Evolutionary conservation across 2,113 vertebrate genomes (phyloP), one percentile per base, ranked within the genome.

Genomic region (Hippolais icterina): DNA sequence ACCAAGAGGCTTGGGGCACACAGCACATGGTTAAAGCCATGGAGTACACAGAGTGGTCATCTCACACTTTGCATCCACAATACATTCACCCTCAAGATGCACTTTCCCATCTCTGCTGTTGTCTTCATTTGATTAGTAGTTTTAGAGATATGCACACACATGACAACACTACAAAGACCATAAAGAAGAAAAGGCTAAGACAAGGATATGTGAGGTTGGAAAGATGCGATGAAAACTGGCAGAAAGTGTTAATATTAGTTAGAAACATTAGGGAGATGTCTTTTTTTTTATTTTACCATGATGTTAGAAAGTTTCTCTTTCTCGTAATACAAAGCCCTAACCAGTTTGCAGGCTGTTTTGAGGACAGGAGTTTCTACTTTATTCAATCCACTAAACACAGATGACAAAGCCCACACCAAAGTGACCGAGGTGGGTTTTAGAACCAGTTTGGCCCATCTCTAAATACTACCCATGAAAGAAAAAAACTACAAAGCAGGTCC

Each of bases 71-170:
- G 47, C 57, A 85, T 83, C 59, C 68, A 68, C 44, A 87, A 87
- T 53, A 95, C 91, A 91, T 96, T 95, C 94, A 94, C 81, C 94
- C 90, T 90, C 83, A 97, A 94, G 94, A 87, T 91, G 69, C 85
- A 50, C 64, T 56, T 92, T 68, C 65, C 69, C 35, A 66, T 64
- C 71, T 69, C 66, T 56, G 63, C 64, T 81, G 24, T 15, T 69
- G 61, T 56, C 82, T 87, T 53, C 53, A 87, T 27, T 52, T 39
- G 61, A 63, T 94, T 89, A 95, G 93, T 88, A 95, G 90, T 96
- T 97, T 96, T 94, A 96, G 94, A 95, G 92, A 87, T 84, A 94
- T 4, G 35, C n/a, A 52, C 79, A 71, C 52, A 69, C 47, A 23
- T 2, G 19, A 57, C 61, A 77, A 80, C 42, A 86, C 72, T 75